Conservation (phyloP, 2,888 invertebrate genomes). For the Podabrus alpinus region DNA sequence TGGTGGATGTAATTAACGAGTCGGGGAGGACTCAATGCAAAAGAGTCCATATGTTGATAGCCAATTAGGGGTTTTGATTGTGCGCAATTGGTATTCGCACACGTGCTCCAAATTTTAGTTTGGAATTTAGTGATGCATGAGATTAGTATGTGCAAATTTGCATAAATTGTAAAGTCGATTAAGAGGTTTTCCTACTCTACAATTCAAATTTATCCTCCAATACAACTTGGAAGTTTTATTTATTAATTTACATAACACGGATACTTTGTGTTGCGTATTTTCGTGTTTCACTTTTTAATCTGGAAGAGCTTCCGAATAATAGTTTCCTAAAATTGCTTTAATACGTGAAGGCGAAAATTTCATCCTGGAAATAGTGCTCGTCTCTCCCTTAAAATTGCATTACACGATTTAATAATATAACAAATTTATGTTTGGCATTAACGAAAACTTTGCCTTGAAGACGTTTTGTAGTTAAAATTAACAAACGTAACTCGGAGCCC, state of each 20-base stretch:
- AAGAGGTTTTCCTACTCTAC: constrained; percentile 19
- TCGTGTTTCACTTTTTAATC: neutral
- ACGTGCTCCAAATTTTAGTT: constrained; percentile 7
- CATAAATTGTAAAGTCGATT: constrained; percentile 28
- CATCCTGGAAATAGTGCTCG: constrained; percentile 2
- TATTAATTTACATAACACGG: neutral
- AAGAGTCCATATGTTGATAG: constrained; percentile 2
- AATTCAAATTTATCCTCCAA: constrained; percentile 17
- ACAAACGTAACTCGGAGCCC: neutral
- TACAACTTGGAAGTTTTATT: constrained; percentile 17
- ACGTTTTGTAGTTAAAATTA: neutral
- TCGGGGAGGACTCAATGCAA: neutral
- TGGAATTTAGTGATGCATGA: constrained; percentile 7
- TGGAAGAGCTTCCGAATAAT: neutral
- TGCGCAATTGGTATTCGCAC: constrained; percentile 5
- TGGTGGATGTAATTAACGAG: constrained; percentile 7
- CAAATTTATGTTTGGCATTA: constrained; percentile 13
- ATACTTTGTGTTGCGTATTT: neutral
- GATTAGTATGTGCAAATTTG: constrained; percentile 19
- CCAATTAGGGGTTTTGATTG: neutral
- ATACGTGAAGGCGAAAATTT: constrained; percentile 6
- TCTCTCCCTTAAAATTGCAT: constrained; percentile 9
- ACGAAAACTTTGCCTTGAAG: constrained; percentile 5
- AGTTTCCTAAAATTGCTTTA: neutral
- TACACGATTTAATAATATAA: neutral